phyloP scores from a whole-genome alignment of 2,797 vertebrate species.

The Erpetoichthys calabaricus region DNA sequence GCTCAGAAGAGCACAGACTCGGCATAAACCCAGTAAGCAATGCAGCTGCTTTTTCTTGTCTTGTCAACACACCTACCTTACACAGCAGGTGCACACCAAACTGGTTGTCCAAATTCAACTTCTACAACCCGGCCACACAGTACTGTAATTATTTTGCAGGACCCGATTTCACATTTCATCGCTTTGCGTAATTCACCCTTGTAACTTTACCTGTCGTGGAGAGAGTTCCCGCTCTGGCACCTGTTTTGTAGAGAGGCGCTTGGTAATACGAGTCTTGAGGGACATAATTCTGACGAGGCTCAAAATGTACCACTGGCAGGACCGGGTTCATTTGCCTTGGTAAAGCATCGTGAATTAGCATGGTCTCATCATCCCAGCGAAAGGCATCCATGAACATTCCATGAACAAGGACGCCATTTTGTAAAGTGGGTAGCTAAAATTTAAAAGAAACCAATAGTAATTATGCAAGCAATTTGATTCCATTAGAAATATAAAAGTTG shows the following conservation, averaged over 20 bases:
- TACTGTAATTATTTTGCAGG: too few relatives aligned
- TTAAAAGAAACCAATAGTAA: constrained; percentile 4
- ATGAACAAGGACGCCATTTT: constrained; percentile 56
- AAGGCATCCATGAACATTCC: constrained; percentile 64
- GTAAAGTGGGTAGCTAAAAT: constrained; percentile 45
- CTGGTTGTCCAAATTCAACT: too few relatives aligned
- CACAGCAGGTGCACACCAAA: too few relatives aligned
- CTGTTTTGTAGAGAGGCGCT: constrained; percentile 63
- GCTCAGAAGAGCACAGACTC: too few relatives aligned
- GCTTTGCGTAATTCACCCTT: background rate
- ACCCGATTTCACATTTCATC: too few relatives aligned
- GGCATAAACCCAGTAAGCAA: too few relatives aligned
- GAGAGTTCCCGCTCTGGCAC: constrained; percentile 54
- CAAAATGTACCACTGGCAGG: constrained; percentile 67
- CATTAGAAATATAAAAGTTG: too few relatives aligned
- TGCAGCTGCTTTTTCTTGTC: too few relatives aligned
- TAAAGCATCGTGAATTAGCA: constrained; percentile 53
- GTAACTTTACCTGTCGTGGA: constrained; percentile 51
- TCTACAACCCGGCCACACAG: too few relatives aligned
- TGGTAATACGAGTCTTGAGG: constrained; percentile 40
- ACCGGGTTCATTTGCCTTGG: constrained; percentile 49
- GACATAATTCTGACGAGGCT: constrained; percentile 61
- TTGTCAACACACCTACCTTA: too few relatives aligned
- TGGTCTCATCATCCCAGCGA: constrained; percentile 52
- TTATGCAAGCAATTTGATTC: too few relatives aligned